These are phyloP conservation scores for Muschampia staudingeri DNA, from an alignment of 2,888 invertebrate species.

Conservation along the genomic window DNA sequence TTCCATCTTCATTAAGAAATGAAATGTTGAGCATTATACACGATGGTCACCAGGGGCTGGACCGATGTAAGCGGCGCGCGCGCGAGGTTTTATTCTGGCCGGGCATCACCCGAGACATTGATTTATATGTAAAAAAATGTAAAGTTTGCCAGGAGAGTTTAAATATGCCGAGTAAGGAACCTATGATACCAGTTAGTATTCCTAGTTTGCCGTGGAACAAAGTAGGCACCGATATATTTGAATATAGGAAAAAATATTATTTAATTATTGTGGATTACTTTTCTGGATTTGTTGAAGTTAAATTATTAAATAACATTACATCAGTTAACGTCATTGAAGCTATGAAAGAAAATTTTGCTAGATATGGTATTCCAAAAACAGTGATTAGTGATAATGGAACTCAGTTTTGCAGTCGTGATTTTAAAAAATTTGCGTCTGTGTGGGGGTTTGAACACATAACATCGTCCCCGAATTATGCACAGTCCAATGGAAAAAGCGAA, in stretches of 20 bases:
- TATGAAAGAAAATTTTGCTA: no score
- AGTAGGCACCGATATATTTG: conserved; percentile 64
- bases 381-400: no score
- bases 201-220: conserved; percentile 54
- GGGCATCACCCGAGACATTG: conserved; percentile 52
- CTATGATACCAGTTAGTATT: conserved; percentile 52
- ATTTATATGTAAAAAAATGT: conserved; percentile 51
- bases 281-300: conserved; percentile 61
- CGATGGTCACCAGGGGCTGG: conserved; percentile 31
- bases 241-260: conserved; percentile 57
- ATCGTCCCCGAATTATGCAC: no score
- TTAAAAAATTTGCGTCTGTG: no score
- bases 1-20: conserved; percentile 35
- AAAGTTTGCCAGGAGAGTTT: conserved; percentile 14
- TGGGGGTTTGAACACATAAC: no score
- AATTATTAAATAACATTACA: conserved; percentile 32
- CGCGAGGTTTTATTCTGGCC: conserved; percentile 62
- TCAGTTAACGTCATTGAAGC: background rate
- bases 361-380: no score
- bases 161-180: conserved; percentile 45
- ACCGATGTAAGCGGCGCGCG: conserved; percentile 55
- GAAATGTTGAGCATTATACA: conserved; percentile 23
- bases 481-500: no score
- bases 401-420: no score
- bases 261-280: conserved; percentile 61